Evolutionary conservation across 2,888 invertebrate genomes (phyloP).

Genomic region (Metallyticus violacea): DNA sequence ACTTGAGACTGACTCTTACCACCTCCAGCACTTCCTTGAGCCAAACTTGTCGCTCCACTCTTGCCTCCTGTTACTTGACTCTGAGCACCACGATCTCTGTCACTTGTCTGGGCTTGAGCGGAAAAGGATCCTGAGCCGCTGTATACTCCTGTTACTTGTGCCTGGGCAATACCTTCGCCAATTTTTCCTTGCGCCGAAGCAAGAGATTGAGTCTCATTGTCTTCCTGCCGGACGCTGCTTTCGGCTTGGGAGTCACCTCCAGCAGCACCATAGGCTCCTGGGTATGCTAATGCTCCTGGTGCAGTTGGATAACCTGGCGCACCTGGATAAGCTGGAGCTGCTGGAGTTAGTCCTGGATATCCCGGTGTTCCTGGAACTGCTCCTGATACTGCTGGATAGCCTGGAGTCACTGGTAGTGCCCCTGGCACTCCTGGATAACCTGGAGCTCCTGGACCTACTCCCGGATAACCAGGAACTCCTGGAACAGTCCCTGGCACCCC

Average conservation of each 20-base stretch:
- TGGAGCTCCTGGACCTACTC: background rate
- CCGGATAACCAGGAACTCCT: conserved; percentile 8
- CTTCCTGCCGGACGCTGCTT: conserved; percentile 56
- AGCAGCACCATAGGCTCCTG: background rate
- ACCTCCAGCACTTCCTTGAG: conserved; percentile 69
- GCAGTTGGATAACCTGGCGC: background rate
- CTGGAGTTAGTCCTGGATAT: background rate
- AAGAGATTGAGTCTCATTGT: conserved; percentile 68
- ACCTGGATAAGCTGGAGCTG: background rate
- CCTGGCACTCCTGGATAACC: conserved; percentile 6
- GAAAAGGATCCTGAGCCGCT: conserved; percentile 75
- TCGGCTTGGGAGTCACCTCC: conserved; percentile 69
- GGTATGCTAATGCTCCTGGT: background rate
- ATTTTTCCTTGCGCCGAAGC: conserved; percentile 76
- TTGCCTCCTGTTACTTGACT: conserved; percentile 64
- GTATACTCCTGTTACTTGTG: conserved; percentile 79
- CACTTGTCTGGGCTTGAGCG: conserved; percentile 77
- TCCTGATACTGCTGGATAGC: background rate
- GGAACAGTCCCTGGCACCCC: background rate
- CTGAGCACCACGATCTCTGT: conserved; percentile 69
- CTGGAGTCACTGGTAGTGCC: conserved; percentile 3
- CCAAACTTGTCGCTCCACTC: conserved; percentile 71
- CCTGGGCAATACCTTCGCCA: conserved; percentile 72
- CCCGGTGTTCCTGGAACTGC: conserved; percentile 22
- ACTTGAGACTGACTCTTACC: conserved; percentile 78